These are phyloP conservation scores for Helogale parvula DNA, from an alignment of 2,113 vertebrate genomes.

Conservation along the genomic window DNA sequence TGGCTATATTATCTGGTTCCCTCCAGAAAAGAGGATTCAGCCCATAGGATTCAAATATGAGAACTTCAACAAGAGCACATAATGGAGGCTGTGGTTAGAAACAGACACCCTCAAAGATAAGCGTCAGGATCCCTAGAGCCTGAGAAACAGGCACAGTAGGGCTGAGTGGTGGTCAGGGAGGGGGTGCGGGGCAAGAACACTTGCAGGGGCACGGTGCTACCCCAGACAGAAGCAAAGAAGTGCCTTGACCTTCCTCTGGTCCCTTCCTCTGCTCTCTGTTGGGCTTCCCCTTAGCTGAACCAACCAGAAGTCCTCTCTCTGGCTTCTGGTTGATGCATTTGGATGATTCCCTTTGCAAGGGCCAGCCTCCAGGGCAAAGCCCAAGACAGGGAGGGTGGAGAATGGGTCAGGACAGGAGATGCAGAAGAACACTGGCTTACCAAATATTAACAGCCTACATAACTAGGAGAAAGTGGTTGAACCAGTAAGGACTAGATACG, in stretches of 20 bases:
- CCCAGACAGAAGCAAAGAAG: background rate
- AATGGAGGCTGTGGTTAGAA: background rate
- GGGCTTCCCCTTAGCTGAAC: background rate
- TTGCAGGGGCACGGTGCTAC: fast-evolving
- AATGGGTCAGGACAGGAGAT: background rate
- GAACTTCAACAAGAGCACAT: background rate
- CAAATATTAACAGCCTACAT: background rate
- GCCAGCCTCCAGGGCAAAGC: background rate
- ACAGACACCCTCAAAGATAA: background rate
- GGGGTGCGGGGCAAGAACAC: too few species aligned
- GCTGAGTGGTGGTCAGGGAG: background rate
- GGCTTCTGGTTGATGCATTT: too few species aligned
- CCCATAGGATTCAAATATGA: background rate
- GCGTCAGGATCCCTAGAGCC: too few species aligned
- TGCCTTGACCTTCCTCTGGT: background rate
- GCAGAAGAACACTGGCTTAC: too few species aligned
- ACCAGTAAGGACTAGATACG: background rate
- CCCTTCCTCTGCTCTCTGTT: background rate
- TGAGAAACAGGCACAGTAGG: fast-evolving
- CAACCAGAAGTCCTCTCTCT: background rate
- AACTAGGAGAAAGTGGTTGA: background rate
- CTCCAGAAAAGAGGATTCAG: background rate
- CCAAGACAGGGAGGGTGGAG: background rate
- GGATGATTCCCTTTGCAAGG: background rate
- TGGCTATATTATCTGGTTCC: background rate